A percentile compares a stretch with the other conserved stretches of the same genome.
phyloP scores from a whole-genome alignment of 2,797 vertebrate genomes.

The Remorina albescens region DNA sequence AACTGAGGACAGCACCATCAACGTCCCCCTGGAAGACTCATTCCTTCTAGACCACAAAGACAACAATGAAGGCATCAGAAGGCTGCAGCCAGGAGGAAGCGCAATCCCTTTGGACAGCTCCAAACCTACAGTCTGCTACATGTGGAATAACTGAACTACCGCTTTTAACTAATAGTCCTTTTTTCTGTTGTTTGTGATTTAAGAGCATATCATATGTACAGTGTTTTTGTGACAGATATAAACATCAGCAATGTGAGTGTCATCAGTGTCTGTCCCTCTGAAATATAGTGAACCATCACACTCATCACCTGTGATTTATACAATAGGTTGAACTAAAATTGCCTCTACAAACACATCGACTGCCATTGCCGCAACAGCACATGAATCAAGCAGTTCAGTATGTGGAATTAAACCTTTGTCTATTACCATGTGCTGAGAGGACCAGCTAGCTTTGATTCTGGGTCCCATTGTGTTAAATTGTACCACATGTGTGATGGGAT shows the following conservation, averaged over 20 bases:
- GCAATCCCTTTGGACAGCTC: not conserved
- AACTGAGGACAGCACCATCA: not conserved
- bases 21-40: not conserved
- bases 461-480: not conserved
- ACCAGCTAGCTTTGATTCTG: not conserved
- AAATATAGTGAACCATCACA: not conserved
- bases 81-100: not conserved
- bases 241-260: not conserved
- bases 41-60: not conserved
- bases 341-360: no score
- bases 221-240: not conserved
- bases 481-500: not conserved
- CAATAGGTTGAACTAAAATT: not conserved
- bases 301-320: not conserved
- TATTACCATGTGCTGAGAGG: no score
- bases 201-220: not conserved
- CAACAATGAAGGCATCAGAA: not conserved
- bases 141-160: not conserved
- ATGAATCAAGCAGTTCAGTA: no score
- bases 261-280: not conserved
- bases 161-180: not conserved
- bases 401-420: no score
- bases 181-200: not conserved
- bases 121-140: not conserved
- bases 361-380: no score